Base-by-base conservation (phyloP, 2,113 vertebrate genomes). In the Aegypius monachus region DNA sequence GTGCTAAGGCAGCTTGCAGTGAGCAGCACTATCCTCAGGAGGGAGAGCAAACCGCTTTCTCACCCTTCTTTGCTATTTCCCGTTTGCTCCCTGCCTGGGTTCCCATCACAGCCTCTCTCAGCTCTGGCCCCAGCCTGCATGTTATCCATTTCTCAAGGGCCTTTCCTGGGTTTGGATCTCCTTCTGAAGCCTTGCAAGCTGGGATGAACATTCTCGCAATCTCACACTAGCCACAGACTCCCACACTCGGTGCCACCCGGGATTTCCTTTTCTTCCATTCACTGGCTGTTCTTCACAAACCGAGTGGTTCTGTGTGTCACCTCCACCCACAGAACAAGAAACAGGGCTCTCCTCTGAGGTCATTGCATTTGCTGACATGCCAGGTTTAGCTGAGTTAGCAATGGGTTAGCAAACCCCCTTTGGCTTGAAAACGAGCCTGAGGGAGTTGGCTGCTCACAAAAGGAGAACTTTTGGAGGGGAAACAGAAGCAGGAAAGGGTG, bases 111-210 rank as follows among this genome's bases (percentile, higher is more conserved):
- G 56, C 47, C 34, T 16, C 43, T 20, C n/a, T 81, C 53, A 13
- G 38, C 53, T 42, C 67, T 81, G 88, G 82, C 70, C 62, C 19
- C 66, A 73, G 53, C 2, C 48, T 0, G 0, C 11, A 1, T 34
- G 27, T 48, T 65, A 50, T 26, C 70, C 89, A 29, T 89, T 43
- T 68, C 83, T 87, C 73, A 56, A 89, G 77, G 88, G 81, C 73
- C 53, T 80, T 82, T n/a, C 62, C 53, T 67, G 79, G 70, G 40
- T 94, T 94, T 94, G 94, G 86, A 92, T 94, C 68, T 88, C 52
- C 58, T 89, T 52, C 68, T 48, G 66, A 53, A 42, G 58, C 31
- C 58, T 59, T 20, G n/a, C 34, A 23, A 81, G 36, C 58, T 31
- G 83, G 36, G 80, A 53, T 50, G 83, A 86, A 4, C 58, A 45